Conservation (phyloP, 2,113 vertebrate species). For the Alethe castanea region DNA sequence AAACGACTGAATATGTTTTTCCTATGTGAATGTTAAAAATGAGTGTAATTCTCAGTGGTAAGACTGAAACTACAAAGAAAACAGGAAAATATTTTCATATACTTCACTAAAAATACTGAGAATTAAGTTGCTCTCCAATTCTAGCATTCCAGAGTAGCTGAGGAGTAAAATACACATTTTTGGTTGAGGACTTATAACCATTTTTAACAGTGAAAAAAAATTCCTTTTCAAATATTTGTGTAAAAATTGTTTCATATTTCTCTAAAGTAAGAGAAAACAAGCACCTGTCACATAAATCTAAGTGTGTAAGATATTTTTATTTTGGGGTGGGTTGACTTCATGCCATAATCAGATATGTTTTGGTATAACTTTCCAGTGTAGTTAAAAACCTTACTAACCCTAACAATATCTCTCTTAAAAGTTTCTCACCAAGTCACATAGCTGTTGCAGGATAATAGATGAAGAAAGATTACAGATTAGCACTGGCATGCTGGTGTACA, state of each 20-base stretch:
- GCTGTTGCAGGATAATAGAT: background rate
- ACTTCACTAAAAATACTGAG: background rate
- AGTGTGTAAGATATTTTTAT: background rate
- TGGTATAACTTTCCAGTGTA: background rate
- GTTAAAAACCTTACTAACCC: background rate
- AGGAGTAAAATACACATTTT: background rate
- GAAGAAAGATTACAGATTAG: background rate
- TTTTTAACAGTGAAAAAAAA: background rate
- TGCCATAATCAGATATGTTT: background rate
- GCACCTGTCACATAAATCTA: background rate
- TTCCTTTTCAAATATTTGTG: background rate
- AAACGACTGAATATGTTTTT: background rate
- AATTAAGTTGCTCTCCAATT: background rate
- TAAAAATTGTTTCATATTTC: background rate
- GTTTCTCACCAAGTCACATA: background rate
- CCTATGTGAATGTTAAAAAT: background rate
- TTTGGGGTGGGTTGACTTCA: background rate
- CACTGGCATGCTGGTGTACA: rapidly evolving
- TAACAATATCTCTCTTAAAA: background rate
- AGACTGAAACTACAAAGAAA: background rate
- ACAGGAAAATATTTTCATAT: too few relatives aligned
- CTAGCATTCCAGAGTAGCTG: background rate
- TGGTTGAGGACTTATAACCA: rapidly evolving
- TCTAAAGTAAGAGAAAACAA: background rate
- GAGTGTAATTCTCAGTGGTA: background rate